Evolutionary conservation across 1,140 invertebrate genomes (phyloP), one percentile per base, ranked within the genome.

Genomic region (Drosophila ambigua): DNA sequence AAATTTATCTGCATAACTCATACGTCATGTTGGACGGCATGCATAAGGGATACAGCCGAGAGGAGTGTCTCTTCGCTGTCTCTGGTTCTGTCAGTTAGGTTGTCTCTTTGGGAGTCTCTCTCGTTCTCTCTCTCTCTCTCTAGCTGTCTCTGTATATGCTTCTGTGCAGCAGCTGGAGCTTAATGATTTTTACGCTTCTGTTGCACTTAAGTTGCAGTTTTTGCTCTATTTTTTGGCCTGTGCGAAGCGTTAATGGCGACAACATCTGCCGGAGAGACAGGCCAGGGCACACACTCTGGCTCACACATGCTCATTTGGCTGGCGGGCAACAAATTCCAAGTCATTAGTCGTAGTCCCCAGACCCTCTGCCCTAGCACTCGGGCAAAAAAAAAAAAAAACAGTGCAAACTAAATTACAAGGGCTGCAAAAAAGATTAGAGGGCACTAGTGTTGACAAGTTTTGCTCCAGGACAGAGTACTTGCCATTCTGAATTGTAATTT

Each of bases 121-220:
- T 11, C 15, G 15, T 26, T 43, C 31, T 58, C 11, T 44, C 11
- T 43, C 28, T 59, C 43, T 65, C 35, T 3, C 24, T 59, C 43
- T 65, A 0, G 1, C 20, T 20, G 9, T 2, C 65, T 11, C 15
- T 24, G 45, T 43, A 23, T 53, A 50, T 28, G 39, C 15, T 11
- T 44, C 8, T 43, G 41, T 49, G 55, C 50, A 60, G 57, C 77
- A 85, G 77, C 67, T 84, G 81, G 26, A 85, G 77, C 77, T 84
- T 84, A 84, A 84, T 87, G 81, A 87, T 84, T 84, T 84, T 80
- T 76, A 77, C 77, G 64, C 77, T 81, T 61, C 54, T 81, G 43
- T 66, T 85, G 73, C 82, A 85, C 81, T 84, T 77, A 81, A 81
- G 77, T 81, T 84, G 73, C 54, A 77, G 60, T 61, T 74, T 75